A percentile compares a stretch with the other conserved stretches of the same genome.
Conservation (phyloP, 2,888 invertebrate genomes). For the Tipula lateralis region DNA sequence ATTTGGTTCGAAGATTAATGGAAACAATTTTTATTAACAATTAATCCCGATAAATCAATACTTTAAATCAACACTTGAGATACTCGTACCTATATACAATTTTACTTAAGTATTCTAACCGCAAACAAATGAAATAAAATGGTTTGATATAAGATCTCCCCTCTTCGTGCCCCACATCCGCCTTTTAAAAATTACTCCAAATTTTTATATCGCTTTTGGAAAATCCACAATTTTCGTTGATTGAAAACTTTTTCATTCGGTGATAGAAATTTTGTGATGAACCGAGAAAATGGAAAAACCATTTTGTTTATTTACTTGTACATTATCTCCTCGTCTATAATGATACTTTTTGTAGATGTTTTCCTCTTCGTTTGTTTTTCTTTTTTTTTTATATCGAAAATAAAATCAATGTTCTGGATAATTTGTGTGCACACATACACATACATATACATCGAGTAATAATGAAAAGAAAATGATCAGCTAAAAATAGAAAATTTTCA, state of each 20-base stretch:
- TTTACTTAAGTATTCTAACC: not conserved
- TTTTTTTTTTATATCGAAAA: not conserved
- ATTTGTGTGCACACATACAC: not conserved
- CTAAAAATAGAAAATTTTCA: constrained; percentile 9
- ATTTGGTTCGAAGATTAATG: not conserved
- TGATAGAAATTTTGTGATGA: not conserved
- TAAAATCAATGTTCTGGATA: constrained; percentile 9
- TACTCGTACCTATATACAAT: too few species aligned
- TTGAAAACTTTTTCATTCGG: not conserved
- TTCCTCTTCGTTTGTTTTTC: not conserved
- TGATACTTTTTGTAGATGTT: not conserved
- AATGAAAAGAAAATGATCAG: not conserved
- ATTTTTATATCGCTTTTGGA: not conserved
- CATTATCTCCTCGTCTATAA: not conserved
- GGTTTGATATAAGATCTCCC: not conserved
- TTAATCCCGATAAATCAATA: not conserved
- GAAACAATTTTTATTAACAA: not conserved
- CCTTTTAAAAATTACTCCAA: not conserved
- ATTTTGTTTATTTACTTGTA: not conserved
- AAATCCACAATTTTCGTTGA: not conserved
- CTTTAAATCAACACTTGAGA: not conserved
- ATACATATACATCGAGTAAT: not conserved
- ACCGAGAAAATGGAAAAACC: not conserved
- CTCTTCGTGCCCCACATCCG: not conserved
- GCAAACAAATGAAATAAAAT: not conserved